Base-by-base conservation (phyloP, 2,113 vertebrate genomes). In the Nannobrachium achirus region DNA sequence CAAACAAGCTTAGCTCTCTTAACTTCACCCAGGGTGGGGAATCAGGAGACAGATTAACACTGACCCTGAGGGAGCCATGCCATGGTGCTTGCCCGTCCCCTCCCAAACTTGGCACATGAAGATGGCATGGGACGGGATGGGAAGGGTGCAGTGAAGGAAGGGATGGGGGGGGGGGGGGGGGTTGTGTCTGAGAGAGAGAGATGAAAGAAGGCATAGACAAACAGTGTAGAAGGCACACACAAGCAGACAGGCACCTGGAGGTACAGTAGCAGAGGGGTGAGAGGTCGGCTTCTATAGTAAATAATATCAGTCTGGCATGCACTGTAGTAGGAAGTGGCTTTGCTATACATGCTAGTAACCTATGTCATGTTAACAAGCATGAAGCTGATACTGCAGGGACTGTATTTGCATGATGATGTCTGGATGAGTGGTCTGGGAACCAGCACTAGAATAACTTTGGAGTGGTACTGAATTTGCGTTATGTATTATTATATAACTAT, bases 1-100 rank as follows among this genome's bases (percentile, higher is more conserved):
- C 63, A 86, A 89, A 88, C 83, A 83, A 83, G 71, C 73, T 51
- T 53, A 74, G 84, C 62, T 52, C 51, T 77, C 77, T 69, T 61
- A 74, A 73, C 81, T 71, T 63, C 66, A 61, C 49, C 66, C 42
- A 7, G 41, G 16, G 58, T 52, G 69, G 53, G 48, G 46, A 10
- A 56, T 19, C 46, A 19, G 60, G 49, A 63, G 45, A 55, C 65
- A 73, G 77, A 81, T 87, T 81, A 85, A 82, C 85, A 39, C 80
- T 50, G 1, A 52, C 50, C 61, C 72, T 63, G 74, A 76, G 81
- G 76, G 68, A 79, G 81, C 70, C 56, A 58, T 44, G 81, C 70
- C 56, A 58, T 44, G 1, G 49, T 7, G 44, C 73, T 18, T 19
- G 46, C 41, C 45, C 66, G n/a, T 52, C 46, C 6, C 20, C 44